Conservation (phyloP, 2,113 vertebrate species). For the Sylvilagus bachmani region DNA sequence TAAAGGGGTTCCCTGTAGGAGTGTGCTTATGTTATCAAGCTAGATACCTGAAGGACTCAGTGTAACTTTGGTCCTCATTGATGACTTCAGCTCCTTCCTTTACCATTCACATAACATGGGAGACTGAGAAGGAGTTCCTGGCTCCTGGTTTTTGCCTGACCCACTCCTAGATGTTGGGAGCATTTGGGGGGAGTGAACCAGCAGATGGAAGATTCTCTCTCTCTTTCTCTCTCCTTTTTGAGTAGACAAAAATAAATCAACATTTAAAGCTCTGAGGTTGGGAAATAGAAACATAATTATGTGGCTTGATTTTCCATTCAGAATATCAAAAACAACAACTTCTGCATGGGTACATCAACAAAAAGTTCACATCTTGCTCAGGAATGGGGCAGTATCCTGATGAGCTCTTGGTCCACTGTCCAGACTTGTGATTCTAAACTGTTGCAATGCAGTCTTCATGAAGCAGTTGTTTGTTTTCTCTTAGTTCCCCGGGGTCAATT, state of each 20-base stretch:
- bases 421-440: background rate
- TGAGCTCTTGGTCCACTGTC: background rate
- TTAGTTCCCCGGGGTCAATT: background rate
- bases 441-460: background rate
- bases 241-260: no score
- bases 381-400: no score
- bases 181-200: no score
- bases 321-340: background rate
- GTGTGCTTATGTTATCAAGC: no score
- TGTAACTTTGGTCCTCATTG: background rate
- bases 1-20: fast-evolving
- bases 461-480: background rate
- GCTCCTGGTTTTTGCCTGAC: no score
- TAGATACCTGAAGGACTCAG: no score
- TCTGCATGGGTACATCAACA: no score
- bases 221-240: no score
- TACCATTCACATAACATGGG: fast-evolving
- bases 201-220: no score
- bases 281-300: background rate
- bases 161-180: no score
- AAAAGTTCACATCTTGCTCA: no score
- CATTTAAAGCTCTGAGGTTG: background rate
- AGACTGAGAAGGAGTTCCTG: no score
- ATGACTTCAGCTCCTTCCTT: background rate
- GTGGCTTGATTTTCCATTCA: background rate